Base-by-base conservation (phyloP, 2,888 invertebrate species). In the Cybosia mesomella region DNA sequence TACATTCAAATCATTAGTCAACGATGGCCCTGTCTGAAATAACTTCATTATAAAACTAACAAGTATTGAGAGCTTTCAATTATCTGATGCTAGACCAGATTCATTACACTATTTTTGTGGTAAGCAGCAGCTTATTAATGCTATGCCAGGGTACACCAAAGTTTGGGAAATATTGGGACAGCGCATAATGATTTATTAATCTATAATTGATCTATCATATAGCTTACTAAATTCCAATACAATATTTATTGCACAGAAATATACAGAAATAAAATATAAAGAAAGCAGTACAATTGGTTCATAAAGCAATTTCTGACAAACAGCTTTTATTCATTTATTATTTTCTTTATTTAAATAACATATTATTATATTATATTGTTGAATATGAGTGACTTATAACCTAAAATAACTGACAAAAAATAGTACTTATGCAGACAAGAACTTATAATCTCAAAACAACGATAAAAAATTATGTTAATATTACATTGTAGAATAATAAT, bases 1-100 rank as follows among this genome's bases (percentile, higher is more conserved):
- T 68, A 67, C 0, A 65, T 28, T 57, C 22, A 58, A 43, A 53
- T 32, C 24, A 53, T 62, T 34, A 62, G 2, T 32, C 9, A 62
- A 21, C n/a, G 22, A 59, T 39, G 18, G 49, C 2, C 0, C 43
- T 43, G 11, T 18, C 18, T 5, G 7, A 55, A 22, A 22, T 22
- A 1, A 21, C 28, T 5, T 13, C 22, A 55, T 55, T 13, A 13
- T 13, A 2, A 2, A 55, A 43, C 43, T 22, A 24, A 55, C 24
- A 24, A 55, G 13, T 3, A 15, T 21, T 22, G 21, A 22, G 55
- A 55, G 2, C 15, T 55, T 55, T 10, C 28, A 28, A 28, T 28
- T 28, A 28, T 28, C 2, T 28, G 2, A 2, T 28, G 28, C 28
- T 28, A 28, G 28, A 28, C 28, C 28, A 28, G 28, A 28, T 28